These are phyloP conservation scores for Cantharis flavilabris DNA, from an alignment of 2,888 invertebrate genomes.

Conservation along the genomic window DNA sequence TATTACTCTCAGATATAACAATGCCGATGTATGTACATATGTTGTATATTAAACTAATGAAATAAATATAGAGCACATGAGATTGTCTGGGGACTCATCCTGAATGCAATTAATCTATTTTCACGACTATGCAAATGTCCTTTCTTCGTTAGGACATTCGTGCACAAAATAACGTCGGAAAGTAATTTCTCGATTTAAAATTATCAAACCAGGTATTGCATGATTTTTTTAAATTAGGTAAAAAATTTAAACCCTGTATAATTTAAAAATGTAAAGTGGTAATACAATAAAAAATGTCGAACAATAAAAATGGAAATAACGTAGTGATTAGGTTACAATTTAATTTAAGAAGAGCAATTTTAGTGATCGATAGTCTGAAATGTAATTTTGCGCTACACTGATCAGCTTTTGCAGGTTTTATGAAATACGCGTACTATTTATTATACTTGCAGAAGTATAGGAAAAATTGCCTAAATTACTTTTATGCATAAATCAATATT, in stretches of 20 bases:
- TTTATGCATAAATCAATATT: background rate
- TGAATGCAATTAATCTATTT: no score
- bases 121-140: no score
- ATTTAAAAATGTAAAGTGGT: background rate
- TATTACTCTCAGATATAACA: no score
- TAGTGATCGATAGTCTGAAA: conserved; percentile 21
- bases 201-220: no score
- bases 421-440: conserved; percentile 1
- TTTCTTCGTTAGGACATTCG: no score
- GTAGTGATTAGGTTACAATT: conserved; percentile 9
- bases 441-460: background rate
- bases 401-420: conserved; percentile 9
- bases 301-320: conserved; percentile 1
- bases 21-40: no score
- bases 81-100: no score
- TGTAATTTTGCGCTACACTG: conserved; percentile 25
- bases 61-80: no score
- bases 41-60: no score
- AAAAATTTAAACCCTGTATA: background rate
- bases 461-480: background rate
- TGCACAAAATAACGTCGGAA: no score
- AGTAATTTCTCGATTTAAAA: no score
- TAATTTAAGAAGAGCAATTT: conserved; percentile 19
- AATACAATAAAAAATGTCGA: background rate
- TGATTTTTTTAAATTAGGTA: no score